Percentiles rank a stretch among this genome's conserved stretches.
Conservation (phyloP, 2,113 vertebrate genomes). For the Cyanoliseus patagonus region DNA sequence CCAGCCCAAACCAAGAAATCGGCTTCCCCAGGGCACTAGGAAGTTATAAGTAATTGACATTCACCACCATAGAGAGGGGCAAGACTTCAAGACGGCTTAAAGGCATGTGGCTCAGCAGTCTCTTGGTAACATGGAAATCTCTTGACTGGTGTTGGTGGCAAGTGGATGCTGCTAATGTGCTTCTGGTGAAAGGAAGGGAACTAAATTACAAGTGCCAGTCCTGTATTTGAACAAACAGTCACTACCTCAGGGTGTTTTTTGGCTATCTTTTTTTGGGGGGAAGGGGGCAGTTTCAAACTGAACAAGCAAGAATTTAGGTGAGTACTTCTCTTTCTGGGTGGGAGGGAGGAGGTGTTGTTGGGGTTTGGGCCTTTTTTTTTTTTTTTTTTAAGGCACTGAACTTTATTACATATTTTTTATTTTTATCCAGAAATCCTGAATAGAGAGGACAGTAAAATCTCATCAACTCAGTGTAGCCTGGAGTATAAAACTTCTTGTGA, state of each 20-base stretch:
- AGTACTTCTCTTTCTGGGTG: background rate
- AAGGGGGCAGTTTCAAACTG: background rate
- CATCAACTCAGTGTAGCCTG: background rate
- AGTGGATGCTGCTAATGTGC: slow-evolving; percentile 7
- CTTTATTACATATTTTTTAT: background rate
- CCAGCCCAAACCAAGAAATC: slow-evolving; percentile 67
- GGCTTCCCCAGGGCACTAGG: slow-evolving; percentile 50
- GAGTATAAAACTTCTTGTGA: background rate
- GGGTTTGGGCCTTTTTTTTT: background rate
- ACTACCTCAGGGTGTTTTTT: slow-evolving; percentile 73
- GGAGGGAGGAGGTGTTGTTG: background rate
- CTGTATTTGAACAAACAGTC: slow-evolving; percentile 60
- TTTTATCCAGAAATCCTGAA: slow-evolving; percentile 40
- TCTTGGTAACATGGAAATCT: background rate
- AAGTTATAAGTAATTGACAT: slow-evolving; percentile 52
- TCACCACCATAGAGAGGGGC: too few relatives aligned
- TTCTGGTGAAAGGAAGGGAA: slow-evolving; percentile 38
- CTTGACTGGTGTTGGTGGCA: background rate
- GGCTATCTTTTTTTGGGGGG: background rate
- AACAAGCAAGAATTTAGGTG: slow-evolving; percentile 25
- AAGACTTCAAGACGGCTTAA: background rate
- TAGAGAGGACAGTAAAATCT: background rate
- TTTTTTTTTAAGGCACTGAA: slow-evolving; percentile 31
- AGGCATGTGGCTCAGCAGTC: background rate
- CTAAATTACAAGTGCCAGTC: slow-evolving; percentile 74